phyloP scores from a whole-genome alignment of 2,113 vertebrate species.

The Indri indri region DNA sequence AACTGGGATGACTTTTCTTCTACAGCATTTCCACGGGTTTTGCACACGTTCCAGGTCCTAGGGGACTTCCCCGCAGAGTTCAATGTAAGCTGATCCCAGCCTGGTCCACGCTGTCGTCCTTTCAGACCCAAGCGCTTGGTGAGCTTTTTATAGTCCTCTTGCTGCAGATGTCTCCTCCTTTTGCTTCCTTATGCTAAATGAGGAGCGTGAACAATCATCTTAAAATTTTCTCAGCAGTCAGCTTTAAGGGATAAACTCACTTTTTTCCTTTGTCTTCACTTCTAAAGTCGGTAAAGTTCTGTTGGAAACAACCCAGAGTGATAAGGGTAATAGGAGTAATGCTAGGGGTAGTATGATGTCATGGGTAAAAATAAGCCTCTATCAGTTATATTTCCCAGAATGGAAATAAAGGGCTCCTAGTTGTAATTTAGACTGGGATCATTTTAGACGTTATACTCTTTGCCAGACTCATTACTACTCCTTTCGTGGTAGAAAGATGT shows the following conservation, averaged over 20 bases:
- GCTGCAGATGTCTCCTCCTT: slow-evolving; percentile 2
- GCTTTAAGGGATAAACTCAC: background rate
- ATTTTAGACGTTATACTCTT: background rate
- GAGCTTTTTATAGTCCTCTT: slow-evolving; percentile 62
- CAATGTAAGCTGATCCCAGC: slow-evolving; percentile 72
- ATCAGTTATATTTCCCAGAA: slow-evolving; percentile 72
- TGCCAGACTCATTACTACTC: slow-evolving; percentile 29
- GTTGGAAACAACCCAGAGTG: background rate
- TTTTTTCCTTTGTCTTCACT: slow-evolving; percentile 50
- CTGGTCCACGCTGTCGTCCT: slow-evolving; percentile 55
- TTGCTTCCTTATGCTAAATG: slow-evolving; percentile 14
- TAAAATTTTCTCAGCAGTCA: slow-evolving; percentile 34
- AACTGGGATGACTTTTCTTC: background rate
- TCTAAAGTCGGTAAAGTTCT: slow-evolving; percentile 25
- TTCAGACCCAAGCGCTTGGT: slow-evolving; percentile 25
- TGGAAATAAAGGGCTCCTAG: slow-evolving; percentile 59
- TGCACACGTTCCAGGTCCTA: background rate
- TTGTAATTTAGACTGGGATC: slow-evolving; percentile 49
- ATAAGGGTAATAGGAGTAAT: slow-evolving; percentile 26
- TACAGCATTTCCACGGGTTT: slow-evolving; percentile 17
- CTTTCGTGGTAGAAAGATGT: slow-evolving; percentile 43
- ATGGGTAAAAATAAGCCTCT: slow-evolving; percentile 75
- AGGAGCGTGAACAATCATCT: background rate
- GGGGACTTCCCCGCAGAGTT: slow-evolving; percentile 28
- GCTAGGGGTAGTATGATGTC: slow-evolving; percentile 63